Base-by-base conservation (phyloP, 2,797 vertebrate genomes). In the Florisuga fusca region DNA sequence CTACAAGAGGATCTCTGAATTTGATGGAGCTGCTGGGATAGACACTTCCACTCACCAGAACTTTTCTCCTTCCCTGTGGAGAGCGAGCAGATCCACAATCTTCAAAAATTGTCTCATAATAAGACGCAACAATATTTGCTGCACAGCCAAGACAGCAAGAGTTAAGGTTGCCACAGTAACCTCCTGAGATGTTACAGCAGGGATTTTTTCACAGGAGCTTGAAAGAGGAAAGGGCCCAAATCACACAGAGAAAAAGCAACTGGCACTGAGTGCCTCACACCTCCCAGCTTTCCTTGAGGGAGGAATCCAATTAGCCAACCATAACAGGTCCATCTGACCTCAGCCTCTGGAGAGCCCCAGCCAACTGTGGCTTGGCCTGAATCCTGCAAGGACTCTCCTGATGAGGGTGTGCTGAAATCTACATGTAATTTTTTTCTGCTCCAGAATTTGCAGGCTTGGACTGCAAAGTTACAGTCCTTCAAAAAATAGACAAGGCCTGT, bases 121-220 rank as follows among this genome's bases (percentile, higher is more conserved):
- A 92, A 80, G 45, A 26, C 45, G 74, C 61, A 43, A 88, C 0
- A 6, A 19, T 82, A 87, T 31, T 63, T 54, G 57, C 46, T 63
- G 67, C 72, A 50, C 45, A 87, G 80, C 33, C 31, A 62, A 82
- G 68, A 77, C 80, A 78, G 68, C 36, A 63, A 64, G 81, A 90
- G 48, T 54, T 82, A n/a, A 82, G 53, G 59, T 48, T 92, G 72
- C 31, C 77, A 95, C 67, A 91, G 88, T 59, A 94, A 84, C 45
- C 72, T 81, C 6, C 55, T 21, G 25, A 85, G 48, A 71, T 57
- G 67, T 67, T 84, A 58, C 7, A 18, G 69, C 51, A 80, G 41
- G 50, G 33, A 64, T 83, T 92, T 90, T 90, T 90, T 91, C 75
- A 87, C 33, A 33, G 53, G 63, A 79, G 31, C 55, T 84, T 90